phyloP scores from a whole-genome alignment of 2,113 vertebrate genomes.

The Rhinoderma darwinii region DNA sequence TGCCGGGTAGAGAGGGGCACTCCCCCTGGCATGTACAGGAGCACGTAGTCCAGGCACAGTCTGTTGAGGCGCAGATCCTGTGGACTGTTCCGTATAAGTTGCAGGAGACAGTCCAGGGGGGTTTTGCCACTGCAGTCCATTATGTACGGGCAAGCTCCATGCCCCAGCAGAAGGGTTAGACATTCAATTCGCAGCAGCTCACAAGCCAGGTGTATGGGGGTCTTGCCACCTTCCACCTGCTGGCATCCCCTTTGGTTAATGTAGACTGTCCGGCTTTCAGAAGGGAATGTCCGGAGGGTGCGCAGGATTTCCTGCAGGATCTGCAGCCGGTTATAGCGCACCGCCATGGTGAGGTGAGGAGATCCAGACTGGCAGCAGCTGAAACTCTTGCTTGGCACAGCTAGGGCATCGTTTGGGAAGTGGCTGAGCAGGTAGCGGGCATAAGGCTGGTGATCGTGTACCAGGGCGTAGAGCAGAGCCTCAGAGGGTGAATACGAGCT shows the following conservation, averaged over 20 bases:
- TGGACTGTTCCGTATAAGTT: constrained; percentile 67
- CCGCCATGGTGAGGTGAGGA: constrained; percentile 84
- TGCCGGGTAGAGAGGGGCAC: constrained; percentile 67
- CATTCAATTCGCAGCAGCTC: constrained; percentile 84
- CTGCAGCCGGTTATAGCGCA: constrained; percentile 86
- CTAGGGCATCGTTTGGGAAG: constrained; percentile 78
- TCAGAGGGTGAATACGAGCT: constrained; percentile 86
- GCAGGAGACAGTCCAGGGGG: constrained; percentile 81
- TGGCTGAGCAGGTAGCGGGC: constrained; percentile 82
- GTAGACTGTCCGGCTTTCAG: constrained; percentile 64
- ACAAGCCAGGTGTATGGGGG: constrained; percentile 83
- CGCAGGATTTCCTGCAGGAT: constrained; percentile 82
- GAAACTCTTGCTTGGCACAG: constrained; percentile 80
- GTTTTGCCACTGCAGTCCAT: constrained; percentile 72
- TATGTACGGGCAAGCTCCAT: constrained; percentile 77
- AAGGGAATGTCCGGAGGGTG: constrained; percentile 70
- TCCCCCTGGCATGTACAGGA: constrained; percentile 79
- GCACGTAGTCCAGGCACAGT: constrained; percentile 85
- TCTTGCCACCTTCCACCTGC: constrained; percentile 83
- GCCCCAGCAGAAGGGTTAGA: constrained; percentile 82
- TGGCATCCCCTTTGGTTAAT: constrained; percentile 81
- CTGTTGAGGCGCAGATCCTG: constrained; percentile 69
- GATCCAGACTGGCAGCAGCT: constrained; percentile 79
- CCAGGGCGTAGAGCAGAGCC: constrained; percentile 90
- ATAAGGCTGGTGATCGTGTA: constrained; percentile 92